A percentile compares a stretch with the other conserved stretches of the same genome.
Evolutionary conservation across 2,888 invertebrate species (phyloP).

Genomic region (Phanerotoma sp.): DNA sequence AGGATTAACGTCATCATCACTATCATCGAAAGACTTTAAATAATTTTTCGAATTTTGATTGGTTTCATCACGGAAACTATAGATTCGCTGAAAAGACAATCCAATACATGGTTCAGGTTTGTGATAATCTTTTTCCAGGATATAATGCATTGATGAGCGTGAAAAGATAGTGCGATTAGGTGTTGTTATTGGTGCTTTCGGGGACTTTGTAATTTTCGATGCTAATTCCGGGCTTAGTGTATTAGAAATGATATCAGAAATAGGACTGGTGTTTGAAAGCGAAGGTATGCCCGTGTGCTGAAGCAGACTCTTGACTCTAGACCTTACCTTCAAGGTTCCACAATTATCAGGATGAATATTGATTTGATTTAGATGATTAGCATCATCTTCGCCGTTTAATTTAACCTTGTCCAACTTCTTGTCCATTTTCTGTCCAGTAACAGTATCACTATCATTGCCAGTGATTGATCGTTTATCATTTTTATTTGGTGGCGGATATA

Average conservation of each 20-base stretch:
- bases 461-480: conserved; percentile 19
- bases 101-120: neutral
- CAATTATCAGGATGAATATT: conserved; percentile 10
- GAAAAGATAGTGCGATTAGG: conserved; percentile 2
- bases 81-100: conserved; percentile 13
- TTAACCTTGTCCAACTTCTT: conserved; percentile 27
- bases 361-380: neutral
- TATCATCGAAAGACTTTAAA: conserved; percentile 31
- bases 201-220: too few relatives aligned
- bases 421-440: conserved; percentile 5
- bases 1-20: conserved; percentile 28
- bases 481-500: conserved; percentile 53
- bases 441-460: conserved; percentile 13
- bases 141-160: conserved; percentile 6
- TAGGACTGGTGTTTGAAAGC: neutral
- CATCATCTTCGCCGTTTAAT: conserved; percentile 18
- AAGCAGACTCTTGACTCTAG: conserved; percentile 50
- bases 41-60: conserved; percentile 33
- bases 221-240: too few relatives aligned
- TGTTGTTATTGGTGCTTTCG: neutral
- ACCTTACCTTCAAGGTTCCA: conserved; percentile 52
- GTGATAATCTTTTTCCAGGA: neutral
- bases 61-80: conserved; percentile 22
- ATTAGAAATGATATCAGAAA: neutral
- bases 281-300: conserved; percentile 7